phyloP scores from a whole-genome alignment of 2,113 vertebrate species.

The Globicephala melas region DNA sequence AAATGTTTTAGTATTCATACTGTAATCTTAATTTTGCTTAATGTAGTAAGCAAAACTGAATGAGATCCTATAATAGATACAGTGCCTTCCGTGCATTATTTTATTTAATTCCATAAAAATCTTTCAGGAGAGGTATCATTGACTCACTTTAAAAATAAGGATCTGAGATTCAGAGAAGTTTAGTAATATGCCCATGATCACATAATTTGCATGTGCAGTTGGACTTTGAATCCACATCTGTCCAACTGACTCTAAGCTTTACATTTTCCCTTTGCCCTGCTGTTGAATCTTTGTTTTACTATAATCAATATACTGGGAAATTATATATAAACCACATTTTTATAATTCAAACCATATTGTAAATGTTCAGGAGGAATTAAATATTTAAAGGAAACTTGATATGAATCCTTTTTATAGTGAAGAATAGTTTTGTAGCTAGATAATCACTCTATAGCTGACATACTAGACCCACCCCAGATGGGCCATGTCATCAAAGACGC shows the following conservation, averaged over 20 bases:
- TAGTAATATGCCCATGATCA: neutral
- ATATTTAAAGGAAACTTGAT: neutral
- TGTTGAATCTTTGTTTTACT: neutral
- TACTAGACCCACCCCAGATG: neutral
- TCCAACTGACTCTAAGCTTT: neutral
- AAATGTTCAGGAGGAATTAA: slow-evolving; percentile 3
- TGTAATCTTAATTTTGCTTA: neutral
- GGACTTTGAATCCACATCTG: neutral
- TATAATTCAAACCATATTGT: neutral
- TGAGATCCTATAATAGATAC: neutral
- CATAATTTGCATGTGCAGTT: neutral
- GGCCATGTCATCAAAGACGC: neutral
- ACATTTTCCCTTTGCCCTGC: neutral
- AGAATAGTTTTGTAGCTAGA: slow-evolving; percentile 8
- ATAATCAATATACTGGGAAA: neutral
- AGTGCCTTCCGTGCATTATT: neutral
- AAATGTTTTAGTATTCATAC: neutral
- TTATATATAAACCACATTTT: neutral
- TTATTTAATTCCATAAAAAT: neutral
- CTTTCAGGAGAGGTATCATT: neutral
- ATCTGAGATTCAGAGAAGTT: neutral
- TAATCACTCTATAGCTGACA: neutral
- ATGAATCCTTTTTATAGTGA: slow-evolving; percentile 3
- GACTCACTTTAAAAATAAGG: neutral
- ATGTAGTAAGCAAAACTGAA: neutral